phyloP scores from a whole-genome alignment of 2,797 vertebrate species.

The Onychomys torridus region DNA sequence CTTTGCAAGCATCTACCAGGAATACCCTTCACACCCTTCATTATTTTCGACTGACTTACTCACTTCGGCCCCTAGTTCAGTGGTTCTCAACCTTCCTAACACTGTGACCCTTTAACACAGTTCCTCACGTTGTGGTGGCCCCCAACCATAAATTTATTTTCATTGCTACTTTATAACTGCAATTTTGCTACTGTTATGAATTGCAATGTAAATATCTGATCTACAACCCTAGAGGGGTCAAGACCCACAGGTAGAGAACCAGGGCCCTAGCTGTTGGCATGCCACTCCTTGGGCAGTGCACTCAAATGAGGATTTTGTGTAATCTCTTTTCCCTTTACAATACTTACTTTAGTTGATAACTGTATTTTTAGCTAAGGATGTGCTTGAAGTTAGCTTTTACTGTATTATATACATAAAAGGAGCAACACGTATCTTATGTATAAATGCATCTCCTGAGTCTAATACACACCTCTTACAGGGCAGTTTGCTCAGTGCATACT shows the following conservation, averaged over 20 bases:
- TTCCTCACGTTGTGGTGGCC: background rate
- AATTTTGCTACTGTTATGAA: background rate
- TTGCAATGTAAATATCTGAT: no score
- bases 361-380: slow-evolving; percentile 9
- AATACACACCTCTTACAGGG: background rate
- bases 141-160: background rate
- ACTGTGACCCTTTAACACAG: background rate
- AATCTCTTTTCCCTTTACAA: background rate
- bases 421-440: background rate
- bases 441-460: background rate
- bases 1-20: background rate
- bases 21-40: background rate
- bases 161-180: background rate
- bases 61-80: background rate
- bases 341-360: background rate
- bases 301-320: background rate
- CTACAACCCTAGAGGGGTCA: background rate
- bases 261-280: background rate
- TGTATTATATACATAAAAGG: background rate
- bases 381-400: background rate
- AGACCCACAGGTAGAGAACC: background rate
- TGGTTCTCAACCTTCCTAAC: background rate
- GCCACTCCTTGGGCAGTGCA: background rate
- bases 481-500: slow-evolving; percentile 29
- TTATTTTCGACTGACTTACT: background rate